Evolutionary conservation across 92 coral and sea anemone genomes (phyloP).

Genomic region (Bergia sp.): DNA sequence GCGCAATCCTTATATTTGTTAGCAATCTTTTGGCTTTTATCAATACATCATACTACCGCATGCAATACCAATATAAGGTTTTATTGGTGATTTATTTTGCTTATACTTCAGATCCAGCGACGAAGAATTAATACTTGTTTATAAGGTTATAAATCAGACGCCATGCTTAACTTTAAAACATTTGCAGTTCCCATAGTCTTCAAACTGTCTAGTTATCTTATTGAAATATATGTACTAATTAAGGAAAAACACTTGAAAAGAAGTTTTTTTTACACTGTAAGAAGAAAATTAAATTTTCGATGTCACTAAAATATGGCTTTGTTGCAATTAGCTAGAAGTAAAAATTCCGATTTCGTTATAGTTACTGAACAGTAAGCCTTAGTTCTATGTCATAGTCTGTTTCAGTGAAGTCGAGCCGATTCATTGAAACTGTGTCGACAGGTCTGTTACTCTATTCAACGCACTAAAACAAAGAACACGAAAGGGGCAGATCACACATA

Average conservation of each 20-base stretch:
- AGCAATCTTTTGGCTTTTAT: neutral
- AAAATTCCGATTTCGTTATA: neutral
- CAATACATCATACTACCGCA: neutral
- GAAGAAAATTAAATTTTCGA: constrained; percentile 1
- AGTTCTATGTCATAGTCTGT: neutral
- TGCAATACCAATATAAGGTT: constrained; percentile 1
- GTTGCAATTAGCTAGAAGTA: neutral
- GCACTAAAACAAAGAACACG: neutral
- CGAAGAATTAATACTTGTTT: neutral
- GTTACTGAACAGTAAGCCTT: neutral
- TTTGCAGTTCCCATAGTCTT: neutral
- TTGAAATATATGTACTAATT: neutral
- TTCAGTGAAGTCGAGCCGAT: neutral
- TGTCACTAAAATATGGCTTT: neutral
- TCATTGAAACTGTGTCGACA: neutral
- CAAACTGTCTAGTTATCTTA: neutral
- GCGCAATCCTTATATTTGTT: neutral
- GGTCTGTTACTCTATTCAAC: neutral
- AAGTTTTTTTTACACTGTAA: neutral
- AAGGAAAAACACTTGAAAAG: neutral
- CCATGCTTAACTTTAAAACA: neutral
- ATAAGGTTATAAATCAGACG: too few species aligned
- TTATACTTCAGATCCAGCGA: neutral
- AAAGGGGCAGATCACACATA: neutral
- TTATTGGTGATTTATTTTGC: constrained; percentile 13